These are phyloP conservation scores for Macrotis lagotis DNA, from an alignment of 2,113 vertebrate species.

Conservation along the genomic window DNA sequence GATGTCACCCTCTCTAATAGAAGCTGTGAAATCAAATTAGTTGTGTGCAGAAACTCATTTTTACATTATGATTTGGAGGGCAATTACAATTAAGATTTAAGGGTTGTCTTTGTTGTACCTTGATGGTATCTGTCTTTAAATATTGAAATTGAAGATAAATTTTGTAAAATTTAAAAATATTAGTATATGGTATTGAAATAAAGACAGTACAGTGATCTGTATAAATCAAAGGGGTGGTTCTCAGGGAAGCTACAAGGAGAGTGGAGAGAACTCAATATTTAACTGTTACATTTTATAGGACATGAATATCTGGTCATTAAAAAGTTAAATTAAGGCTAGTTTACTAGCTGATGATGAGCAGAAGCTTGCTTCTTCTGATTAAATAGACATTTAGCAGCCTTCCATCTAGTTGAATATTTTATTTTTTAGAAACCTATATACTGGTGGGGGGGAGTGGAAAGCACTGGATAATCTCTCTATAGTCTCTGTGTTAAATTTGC, in stretches of 20 bases:
- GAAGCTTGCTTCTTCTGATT: not conserved
- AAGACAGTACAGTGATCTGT: not conserved
- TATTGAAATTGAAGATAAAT: not conserved
- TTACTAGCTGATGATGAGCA: not conserved
- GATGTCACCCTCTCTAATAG: not conserved
- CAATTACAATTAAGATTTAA: not conserved
- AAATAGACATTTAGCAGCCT: not conserved
- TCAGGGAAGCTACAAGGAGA: not conserved
- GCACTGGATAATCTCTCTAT: not conserved
- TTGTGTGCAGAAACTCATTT: not conserved
- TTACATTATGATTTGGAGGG: not conserved
- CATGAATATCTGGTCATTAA: not conserved
- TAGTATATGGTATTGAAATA: not conserved
- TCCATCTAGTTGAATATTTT: constrained; percentile 16
- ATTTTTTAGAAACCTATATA: not conserved
- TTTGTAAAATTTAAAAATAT: not conserved
- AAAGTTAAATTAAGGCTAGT: not conserved
- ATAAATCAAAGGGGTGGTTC: not conserved
- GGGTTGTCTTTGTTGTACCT: not conserved
- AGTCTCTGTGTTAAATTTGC: not conserved
- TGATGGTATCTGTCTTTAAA: not conserved
- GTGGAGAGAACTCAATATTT: not conserved
- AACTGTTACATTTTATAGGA: not conserved
- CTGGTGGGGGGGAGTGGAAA: not conserved
- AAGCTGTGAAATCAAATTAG: not conserved